These are phyloP conservation scores for Rhinoderma darwinii DNA, from an alignment of 2,113 vertebrate species.

Conservation along the genomic window DNA sequence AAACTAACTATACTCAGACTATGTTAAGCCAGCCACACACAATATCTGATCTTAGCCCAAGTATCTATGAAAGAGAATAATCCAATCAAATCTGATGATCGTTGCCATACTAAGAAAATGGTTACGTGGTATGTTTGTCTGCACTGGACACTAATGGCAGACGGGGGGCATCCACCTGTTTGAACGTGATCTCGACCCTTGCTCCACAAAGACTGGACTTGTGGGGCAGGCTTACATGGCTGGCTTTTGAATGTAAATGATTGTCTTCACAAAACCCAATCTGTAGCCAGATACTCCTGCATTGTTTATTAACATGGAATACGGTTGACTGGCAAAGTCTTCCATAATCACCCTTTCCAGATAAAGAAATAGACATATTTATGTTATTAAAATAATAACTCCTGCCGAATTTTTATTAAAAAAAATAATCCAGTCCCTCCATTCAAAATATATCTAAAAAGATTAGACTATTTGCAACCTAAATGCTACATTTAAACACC, in stretches of 20 bases:
- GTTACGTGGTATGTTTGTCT: background rate
- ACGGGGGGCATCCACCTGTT: background rate
- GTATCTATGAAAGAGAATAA: background rate
- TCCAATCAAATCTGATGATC: background rate
- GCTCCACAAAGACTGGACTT: no score
- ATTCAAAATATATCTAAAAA: constrained; percentile 38
- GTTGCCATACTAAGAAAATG: background rate
- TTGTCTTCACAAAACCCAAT: background rate
- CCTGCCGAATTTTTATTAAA: constrained; percentile 21
- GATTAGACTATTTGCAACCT: background rate
- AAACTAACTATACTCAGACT: background rate
- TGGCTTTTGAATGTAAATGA: background rate
- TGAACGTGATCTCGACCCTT: background rate
- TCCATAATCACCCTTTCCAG: background rate
- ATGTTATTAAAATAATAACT: background rate
- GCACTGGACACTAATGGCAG: no score
- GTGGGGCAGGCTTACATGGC: background rate
- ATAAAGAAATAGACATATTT: constrained; percentile 40
- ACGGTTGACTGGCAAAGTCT: background rate
- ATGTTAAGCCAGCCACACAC: background rate
- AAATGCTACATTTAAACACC: constrained; percentile 40
- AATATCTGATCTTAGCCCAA: background rate
- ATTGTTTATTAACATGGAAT: background rate
- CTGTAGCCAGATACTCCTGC: background rate
- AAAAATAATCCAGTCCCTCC: constrained; percentile 51